Evolutionary conservation across 2,113 vertebrate species (phyloP), one percentile per base, ranked within the genome.

Genomic region (Odontesthes bonariensis): DNA sequence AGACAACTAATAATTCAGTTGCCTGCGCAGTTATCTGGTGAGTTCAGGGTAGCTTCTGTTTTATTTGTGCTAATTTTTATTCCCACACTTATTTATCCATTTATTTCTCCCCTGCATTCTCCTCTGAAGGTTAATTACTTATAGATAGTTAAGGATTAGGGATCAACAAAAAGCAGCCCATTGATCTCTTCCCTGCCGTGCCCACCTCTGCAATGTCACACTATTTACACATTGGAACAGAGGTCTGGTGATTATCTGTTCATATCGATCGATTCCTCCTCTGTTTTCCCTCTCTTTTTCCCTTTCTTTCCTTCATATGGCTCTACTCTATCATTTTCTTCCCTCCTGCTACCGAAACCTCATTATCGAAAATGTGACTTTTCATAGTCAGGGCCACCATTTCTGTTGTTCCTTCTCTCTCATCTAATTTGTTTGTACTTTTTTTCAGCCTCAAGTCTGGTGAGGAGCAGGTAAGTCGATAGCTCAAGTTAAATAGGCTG

Each of bases 71-170:
- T 80, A 60, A 90, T 94, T 92, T 84, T 71, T 87, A 91, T 93
- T 91, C 90, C 74, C 55, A 13, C 59, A 53, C 86, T 84, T 60
- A 79, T 82, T 89, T 82, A 88, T 84, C 79, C 78, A 77, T 87
- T 90, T 92, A 77, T 87, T 90, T 83, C 69, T 84, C 33, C 60
- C 63, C 85, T 81, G 80, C 90, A 56, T 87, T 91, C 89, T 92
- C 85, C 90, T 93, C 86, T 91, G 92, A 94, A 95, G 94, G 94
- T 94, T 94, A 95, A 95, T 95, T 94, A 94, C 93, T 94, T 94
- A 90, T 89, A 94, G 94, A 94, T 94, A 94, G 94, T 94, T 94
- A 93, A 90, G 92, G 93, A 95, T 94, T 95, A 93, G 89, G 57
- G 88, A 90, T 92, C 91, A 94, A 92, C 91, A 90, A 88, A 91